Evolutionary conservation across 1,140 invertebrate genomes (phyloP).

Genomic region (Nasonia longicornis): DNA sequence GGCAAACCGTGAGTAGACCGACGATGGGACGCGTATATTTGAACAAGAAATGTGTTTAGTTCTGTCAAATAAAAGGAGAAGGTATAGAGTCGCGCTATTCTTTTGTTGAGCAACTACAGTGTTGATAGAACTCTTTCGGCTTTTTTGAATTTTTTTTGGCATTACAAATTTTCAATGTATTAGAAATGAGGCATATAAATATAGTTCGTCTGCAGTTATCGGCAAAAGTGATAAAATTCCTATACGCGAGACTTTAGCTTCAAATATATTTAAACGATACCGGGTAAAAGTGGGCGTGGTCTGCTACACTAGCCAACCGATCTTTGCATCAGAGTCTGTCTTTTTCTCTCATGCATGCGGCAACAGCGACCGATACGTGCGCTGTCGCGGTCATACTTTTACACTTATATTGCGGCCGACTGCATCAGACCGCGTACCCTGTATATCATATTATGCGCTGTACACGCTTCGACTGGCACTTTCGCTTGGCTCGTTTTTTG

Average conservation of each 20-base stretch:
- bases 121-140: too few species aligned
- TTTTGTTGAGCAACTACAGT: too few species aligned
- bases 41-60: background rate
- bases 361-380: background rate
- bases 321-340: background rate
- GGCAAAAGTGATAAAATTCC: too few species aligned
- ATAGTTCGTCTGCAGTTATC: too few species aligned
- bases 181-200: too few species aligned
- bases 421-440: background rate
- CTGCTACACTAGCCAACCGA: background rate
- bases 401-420: background rate
- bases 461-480: background rate
- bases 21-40: background rate
- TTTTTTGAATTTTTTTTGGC: too few species aligned
- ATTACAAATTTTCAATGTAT: too few species aligned
- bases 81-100: too few species aligned
- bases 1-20: background rate
- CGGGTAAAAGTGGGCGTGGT: slow-evolving; percentile 2
- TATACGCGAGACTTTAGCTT: background rate
- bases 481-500: background rate
- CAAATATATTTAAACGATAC: background rate
- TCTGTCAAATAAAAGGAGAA: background rate
- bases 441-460: background rate
- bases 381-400: background rate
- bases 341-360: background rate